Evolutionary conservation across 2,888 invertebrate species (phyloP), one percentile per base, ranked within the genome.

Genomic region (Drosophila setosimentum): DNA sequence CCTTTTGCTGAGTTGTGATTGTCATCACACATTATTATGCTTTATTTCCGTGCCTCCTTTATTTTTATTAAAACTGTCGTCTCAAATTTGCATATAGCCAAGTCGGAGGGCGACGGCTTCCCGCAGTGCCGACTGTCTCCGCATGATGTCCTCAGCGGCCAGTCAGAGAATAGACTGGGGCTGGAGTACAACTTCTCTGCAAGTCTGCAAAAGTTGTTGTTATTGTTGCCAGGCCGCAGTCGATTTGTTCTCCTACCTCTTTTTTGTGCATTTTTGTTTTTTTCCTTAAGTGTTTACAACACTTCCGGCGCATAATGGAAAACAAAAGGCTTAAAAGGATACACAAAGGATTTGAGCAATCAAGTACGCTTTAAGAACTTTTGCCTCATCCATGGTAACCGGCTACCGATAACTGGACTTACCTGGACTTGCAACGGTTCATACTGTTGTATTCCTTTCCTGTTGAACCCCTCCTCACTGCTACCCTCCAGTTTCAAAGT

Each of bases 341-440:
- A 89, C 89, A 89, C 87, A 89, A 89, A 89, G 89, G 89, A 89
- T 87, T 87, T 85, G 79, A 87, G 85, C 87, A 87, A 89, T 87
- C 89, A 87, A 87, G 87, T 89, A 76, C 84, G 87, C 80, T 87
- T 83, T 81, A 83, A 89, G 87, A 78, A 85, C 77, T 78, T 76
- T 80, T 71, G 66, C 73, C 71, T 68, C 69, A 62, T 60, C 66
- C 66, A 67, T 73, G 77, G 61, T 74, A 80, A 62, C 63, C 78
- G 72, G 37, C 82, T 59, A 60, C 87, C 87, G 79, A 86, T 86
- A 86, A 79, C 86, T n/a, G n/a, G n/a, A n/a, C n/a, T 78, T 71
- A 77, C 74, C 73, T 78, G 78, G 64, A 77, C 77, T 42, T 53
- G 57, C 63, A 57, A 50, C 48, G 65, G 53, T 69, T 66, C 55